A percentile compares a stretch with the other conserved stretches of the same genome.
These are phyloP conservation scores for Orthosia cruda DNA, from an alignment of 2,888 invertebrate genomes.

Conservation along the genomic window DNA sequence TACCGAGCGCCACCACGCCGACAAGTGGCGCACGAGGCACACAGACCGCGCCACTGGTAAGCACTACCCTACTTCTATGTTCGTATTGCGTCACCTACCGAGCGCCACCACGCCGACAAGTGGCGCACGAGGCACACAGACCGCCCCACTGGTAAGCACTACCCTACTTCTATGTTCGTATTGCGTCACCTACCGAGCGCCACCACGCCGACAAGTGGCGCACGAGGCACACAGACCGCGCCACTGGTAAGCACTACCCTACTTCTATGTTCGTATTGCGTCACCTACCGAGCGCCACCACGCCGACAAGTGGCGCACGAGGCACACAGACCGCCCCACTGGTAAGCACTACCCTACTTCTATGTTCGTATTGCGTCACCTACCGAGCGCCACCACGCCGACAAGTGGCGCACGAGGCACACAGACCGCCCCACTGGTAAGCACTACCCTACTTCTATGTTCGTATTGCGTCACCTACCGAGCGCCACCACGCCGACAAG, in stretches of 20 bases:
- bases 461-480: too few species aligned
- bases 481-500: conserved; percentile 84
- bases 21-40: conserved; percentile 83
- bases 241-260: conserved; percentile 51
- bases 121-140: conserved; percentile 76
- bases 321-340: conserved; percentile 41
- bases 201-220: conserved; percentile 88
- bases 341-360: conserved; percentile 38
- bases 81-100: too few species aligned
- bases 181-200: too few species aligned
- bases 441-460: not conserved
- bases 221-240: conserved; percentile 28
- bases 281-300: conserved; percentile 78
- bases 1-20: conserved; percentile 80
- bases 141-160: conserved; percentile 53
- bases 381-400: conserved; percentile 80
- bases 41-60: conserved; percentile 54
- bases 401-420: conserved; percentile 83
- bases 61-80: not conserved
- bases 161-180: too few species aligned
- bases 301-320: conserved; percentile 86
- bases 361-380: too few species aligned
- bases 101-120: conserved; percentile 84
- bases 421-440: conserved; percentile 54
- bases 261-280: too few species aligned